Conservation (phyloP, 2,888 invertebrate genomes). For the Hetaerina titia region DNA sequence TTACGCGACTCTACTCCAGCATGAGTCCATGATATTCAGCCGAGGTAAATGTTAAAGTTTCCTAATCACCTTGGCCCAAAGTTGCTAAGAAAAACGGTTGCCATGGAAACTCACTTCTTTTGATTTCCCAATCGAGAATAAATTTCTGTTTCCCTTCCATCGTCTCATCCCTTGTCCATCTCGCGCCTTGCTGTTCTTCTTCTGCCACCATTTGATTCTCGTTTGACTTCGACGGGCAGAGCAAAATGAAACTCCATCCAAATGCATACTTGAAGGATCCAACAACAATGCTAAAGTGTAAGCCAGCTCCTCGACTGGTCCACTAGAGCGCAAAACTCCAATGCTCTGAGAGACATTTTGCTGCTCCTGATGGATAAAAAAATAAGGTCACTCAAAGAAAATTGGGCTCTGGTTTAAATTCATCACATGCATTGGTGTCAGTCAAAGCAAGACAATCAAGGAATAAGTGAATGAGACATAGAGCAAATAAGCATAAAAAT, state of each 20-base stretch:
- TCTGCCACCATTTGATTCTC: constrained; percentile 9
- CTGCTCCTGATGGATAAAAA: not conserved
- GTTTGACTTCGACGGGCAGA: not conserved
- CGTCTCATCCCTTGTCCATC: constrained; percentile 29
- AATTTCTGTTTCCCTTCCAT: constrained; percentile 51
- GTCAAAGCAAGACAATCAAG: no score
- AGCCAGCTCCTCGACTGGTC: constrained; percentile 46
- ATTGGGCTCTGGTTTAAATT: not conserved
- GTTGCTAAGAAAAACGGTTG: not conserved
- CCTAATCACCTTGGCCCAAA: no score
- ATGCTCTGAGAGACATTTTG: constrained; percentile 41
- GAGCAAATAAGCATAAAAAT: no score
- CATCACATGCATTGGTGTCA: no score
- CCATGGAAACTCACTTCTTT: constrained; percentile 35
- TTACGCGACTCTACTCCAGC: no score
- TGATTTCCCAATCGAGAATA: constrained; percentile 34
- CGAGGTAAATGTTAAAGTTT: no score
- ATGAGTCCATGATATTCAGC: no score
- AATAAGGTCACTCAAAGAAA: not conserved
- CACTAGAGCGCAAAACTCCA: not conserved
- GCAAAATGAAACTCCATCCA: constrained; percentile 34
- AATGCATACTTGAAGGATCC: constrained; percentile 14
- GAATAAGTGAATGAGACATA: no score
- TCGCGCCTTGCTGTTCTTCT: not conserved
- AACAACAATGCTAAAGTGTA: not conserved